phyloP scores from a whole-genome alignment of 2,797 vertebrate species.

The Corythornis leucogaster region DNA sequence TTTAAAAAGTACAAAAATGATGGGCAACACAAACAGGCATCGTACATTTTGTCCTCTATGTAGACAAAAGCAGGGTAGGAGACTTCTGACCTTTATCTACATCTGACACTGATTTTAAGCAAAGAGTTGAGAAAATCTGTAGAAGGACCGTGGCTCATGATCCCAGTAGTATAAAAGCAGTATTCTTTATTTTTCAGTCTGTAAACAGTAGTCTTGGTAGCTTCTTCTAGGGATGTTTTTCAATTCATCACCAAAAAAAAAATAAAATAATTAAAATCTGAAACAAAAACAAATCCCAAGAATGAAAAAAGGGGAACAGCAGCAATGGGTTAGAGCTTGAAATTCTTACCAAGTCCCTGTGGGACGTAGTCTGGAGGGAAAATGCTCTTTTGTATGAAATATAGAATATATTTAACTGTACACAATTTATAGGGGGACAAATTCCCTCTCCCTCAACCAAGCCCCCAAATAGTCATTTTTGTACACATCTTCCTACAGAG shows the following conservation, averaged over 20 bases:
- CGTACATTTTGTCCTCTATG: constrained; percentile 51
- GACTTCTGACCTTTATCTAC: constrained; percentile 63
- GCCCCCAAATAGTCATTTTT: constrained; percentile 48
- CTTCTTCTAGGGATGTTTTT: constrained; percentile 38
- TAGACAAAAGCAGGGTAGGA: constrained; percentile 63
- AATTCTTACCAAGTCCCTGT: constrained; percentile 46
- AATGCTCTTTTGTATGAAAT: constrained; percentile 72
- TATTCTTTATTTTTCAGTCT: constrained; percentile 73
- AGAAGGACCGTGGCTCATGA: constrained; percentile 72
- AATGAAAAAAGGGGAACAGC: constrained; percentile 58
- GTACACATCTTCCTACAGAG: constrained; percentile 35
- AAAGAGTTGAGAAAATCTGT: constrained; percentile 50
- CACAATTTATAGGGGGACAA: constrained; percentile 74
- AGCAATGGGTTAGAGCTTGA: constrained; percentile 60
- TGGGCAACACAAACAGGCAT: constrained; percentile 69
- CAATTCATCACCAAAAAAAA: constrained; percentile 48
- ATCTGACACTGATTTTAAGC: constrained; percentile 57
- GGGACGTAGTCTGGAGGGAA: constrained; percentile 51
- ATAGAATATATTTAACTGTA: constrained; percentile 77
- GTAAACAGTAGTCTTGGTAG: constrained; percentile 77
- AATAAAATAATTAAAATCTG: not conserved
- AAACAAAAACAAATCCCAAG: constrained; percentile 37
- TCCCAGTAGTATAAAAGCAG: constrained; percentile 79
- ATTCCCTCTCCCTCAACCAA: constrained; percentile 23
- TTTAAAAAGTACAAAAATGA: constrained; percentile 74